Base-by-base conservation (phyloP, 1,140 invertebrate genomes). In the Cydia strobilella region DNA sequence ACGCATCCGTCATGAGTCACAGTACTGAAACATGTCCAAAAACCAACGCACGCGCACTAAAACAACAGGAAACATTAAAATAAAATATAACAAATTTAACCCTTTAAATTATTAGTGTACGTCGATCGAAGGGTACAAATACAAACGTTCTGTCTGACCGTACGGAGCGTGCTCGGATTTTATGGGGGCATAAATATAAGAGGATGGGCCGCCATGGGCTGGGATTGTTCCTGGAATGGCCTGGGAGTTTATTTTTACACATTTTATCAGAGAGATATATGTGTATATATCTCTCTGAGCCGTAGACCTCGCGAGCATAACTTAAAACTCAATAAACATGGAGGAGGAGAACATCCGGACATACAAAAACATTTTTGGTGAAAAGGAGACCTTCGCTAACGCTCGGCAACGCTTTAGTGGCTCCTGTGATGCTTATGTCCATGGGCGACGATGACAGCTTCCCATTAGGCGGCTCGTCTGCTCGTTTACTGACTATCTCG, bases 161-260 rank as follows among this genome's bases (percentile, higher is more conserved):
- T 82, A 84, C 77, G 79, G 76, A 84, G 84, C 84, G 83, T 90
- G 88, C 90, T 89, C 85, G 81, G 80, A 82, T 88, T 90, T 90
- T 90, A 91, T 86, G 86, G 81, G 79, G 76, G 78, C 88, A 91
- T 91, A 91, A 90, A 90, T 89, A 87, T 88, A 74, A 75, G 73
- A 74, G 77, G 75, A 86, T 81, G 84, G 79, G 75, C 81, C 79
- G 79, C 76, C 84, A 79, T 74, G 75, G 72, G 6, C 48, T 20
- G 13, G 13, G 72, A 25, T 27, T 73, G n/a, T 18, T 69, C 65
- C 65, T 18, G 35, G n/a, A 42, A 3, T 9, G 65, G n/a, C 65
- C 31, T 3, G 54, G 35, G 31, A 69, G 31, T 39, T 35, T 31
- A 35, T 63, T 63, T 27, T 25, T 48, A 27, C 9, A 39, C 35